phyloP scores from a whole-genome alignment of 1,140 invertebrate species.

The Apolygus lucorum region DNA sequence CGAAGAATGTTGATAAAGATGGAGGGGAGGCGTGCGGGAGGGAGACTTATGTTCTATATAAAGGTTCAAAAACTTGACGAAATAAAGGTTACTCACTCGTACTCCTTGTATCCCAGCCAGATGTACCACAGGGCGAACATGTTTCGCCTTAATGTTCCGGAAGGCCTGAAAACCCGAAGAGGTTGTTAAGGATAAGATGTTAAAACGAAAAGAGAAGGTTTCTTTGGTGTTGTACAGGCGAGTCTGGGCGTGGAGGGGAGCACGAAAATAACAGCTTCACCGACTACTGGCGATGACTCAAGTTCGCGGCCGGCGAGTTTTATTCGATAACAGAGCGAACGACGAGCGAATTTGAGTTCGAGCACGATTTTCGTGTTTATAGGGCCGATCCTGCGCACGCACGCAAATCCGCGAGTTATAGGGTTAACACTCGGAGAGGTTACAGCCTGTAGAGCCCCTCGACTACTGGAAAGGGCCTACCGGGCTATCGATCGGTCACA shows the following conservation, averaged over 20 bases:
- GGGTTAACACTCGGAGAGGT: not conserved
- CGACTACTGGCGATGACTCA: not conserved
- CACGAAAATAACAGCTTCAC: not conserved
- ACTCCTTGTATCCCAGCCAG: constrained; percentile 24
- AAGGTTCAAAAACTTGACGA: constrained; percentile 3
- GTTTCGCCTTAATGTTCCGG: constrained; percentile 7
- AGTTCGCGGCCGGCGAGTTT: too few relatives aligned
- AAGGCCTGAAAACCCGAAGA: not conserved
- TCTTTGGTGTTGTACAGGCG: not conserved
- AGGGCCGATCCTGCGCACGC: too few relatives aligned
- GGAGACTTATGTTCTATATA: constrained; percentile 10
- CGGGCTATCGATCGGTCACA: not conserved
- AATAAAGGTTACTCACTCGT: constrained; percentile 21
- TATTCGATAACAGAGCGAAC: too few relatives aligned
- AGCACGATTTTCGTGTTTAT: too few relatives aligned
- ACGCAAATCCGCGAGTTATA: too few relatives aligned
- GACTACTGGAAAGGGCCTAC: not conserved
- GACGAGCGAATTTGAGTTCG: too few relatives aligned
- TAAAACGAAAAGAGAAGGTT: constrained; percentile 4
- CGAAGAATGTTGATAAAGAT: not conserved
- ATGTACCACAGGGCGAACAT: constrained; percentile 25
- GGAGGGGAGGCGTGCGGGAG: not conserved
- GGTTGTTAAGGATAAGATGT: not conserved
- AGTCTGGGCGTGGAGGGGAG: too few relatives aligned
- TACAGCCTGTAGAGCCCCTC: not conserved